Base-by-base conservation (phyloP, 2,797 vertebrate genomes). In the Amphiprion clarkii region DNA sequence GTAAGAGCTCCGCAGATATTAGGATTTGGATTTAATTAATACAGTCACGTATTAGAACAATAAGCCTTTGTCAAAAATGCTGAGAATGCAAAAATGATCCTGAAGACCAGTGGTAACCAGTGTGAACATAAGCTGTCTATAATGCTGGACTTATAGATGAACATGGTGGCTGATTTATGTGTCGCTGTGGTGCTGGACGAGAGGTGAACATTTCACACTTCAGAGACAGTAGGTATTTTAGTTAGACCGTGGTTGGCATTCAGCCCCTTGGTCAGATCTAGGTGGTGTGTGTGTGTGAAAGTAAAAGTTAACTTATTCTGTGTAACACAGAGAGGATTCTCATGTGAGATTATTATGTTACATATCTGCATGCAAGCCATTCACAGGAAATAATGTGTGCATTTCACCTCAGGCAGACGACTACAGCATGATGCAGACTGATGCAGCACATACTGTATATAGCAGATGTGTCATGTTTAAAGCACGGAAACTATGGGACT, bases 21-120 rank as follows among this genome's bases (percentile, higher is more conserved):
- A 31, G 16, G 62, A 21, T 14, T 61, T 52, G 62, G 12, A 48
- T 60, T 74, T 12, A 61, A 54, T 72, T 72, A 53, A 56, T 62
- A 65, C 3, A 56, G 49, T 49, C 3, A 13, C 13, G 14, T 59
- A 48, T 60, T 25, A 64, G 33, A 54, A 64, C 56, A 40, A 52
- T 49, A 55, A 12, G 44, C 25, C 27, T 61, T 31, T 31, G 31
- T 31, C 31, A 31, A 31, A 31, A 31, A 31, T 31, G 6, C 6
- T 4, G 31, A 31, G 31, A 31, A 31, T 31, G 5, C 3, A 46
- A 65, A 65, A 61, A 42, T 11, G 6, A 62, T 57, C 19, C 9
- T 49, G n/a, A 11, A 49, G 48, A 0, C 6, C n/a, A n/a, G 3
- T 8, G 17, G 44, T 19, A 11, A 3, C 48, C 46, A 48, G 46